Percentiles rank a stretch among this genome's conserved stretches.
Evolutionary conservation across 2,888 invertebrate genomes (phyloP).

Genomic region (Suillia variegata): DNA sequence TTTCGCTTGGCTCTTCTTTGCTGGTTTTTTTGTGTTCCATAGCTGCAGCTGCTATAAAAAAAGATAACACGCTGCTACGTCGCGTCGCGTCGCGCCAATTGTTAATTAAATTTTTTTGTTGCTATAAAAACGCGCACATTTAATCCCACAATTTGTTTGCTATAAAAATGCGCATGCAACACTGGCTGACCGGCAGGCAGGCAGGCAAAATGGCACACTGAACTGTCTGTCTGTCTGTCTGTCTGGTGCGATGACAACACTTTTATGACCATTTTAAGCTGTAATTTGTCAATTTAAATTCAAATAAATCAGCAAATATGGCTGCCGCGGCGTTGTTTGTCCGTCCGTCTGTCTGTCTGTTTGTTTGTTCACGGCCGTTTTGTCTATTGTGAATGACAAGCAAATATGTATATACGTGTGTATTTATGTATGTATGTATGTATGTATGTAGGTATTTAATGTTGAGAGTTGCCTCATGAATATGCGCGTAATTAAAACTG

Average conservation of each 20-base stretch:
- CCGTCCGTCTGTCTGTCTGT: neutral
- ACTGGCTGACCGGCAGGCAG: too few species aligned
- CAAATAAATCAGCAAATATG: constrained; percentile 2
- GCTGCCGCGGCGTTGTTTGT: neutral
- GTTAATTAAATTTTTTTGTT: neutral
- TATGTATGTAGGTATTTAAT: neutral
- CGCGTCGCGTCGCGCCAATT: too few species aligned
- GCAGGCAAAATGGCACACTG: too few species aligned
- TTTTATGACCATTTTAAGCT: neutral
- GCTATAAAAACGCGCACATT: neutral
- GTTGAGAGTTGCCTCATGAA: constrained; percentile 5
- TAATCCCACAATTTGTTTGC: too few species aligned
- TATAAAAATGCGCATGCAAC: too few species aligned
- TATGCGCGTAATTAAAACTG: constrained; percentile 18
- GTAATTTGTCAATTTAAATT: constrained; percentile 5
- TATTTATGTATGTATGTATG: too few species aligned
- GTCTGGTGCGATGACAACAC: too few species aligned
- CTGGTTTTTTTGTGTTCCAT: neutral
- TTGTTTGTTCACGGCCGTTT: neutral
- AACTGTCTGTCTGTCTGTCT: too few species aligned
- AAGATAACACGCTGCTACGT: too few species aligned
- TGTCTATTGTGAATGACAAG: too few species aligned
- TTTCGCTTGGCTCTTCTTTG: neutral
- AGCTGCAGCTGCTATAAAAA: neutral
- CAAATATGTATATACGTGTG: too few species aligned